phyloP scores from a whole-genome alignment of 2,888 invertebrate genomes.

The Torymus auratus region DNA sequence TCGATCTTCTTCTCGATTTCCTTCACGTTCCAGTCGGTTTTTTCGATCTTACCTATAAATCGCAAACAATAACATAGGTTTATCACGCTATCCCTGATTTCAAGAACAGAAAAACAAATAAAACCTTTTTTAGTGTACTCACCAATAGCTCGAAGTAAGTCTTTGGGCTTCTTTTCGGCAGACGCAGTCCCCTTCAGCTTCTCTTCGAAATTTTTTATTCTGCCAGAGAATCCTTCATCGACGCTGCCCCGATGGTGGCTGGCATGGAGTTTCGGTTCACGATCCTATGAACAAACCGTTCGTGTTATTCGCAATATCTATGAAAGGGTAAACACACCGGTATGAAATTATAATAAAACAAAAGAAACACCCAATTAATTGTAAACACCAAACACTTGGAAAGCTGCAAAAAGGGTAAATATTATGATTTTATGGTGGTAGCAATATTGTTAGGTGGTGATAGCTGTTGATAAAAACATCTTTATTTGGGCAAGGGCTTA shows the following conservation, averaged over 20 bases:
- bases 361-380: conserved; percentile 35
- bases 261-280: conserved; percentile 75
- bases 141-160: conserved; percentile 89
- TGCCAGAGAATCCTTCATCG: conserved; percentile 81
- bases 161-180: conserved; percentile 88
- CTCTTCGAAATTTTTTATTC: conserved; percentile 87
- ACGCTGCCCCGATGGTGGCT: conserved; percentile 73
- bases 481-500: not conserved
- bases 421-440: conserved; percentile 21
- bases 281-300: conserved; percentile 70
- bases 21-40: conserved; percentile 93
- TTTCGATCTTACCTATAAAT: conserved; percentile 85
- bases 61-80: not conserved
- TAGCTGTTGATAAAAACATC: too few relatives aligned
- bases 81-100: not conserved
- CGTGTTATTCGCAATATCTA: not conserved
- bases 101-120: not conserved
- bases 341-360: not conserved
- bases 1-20: conserved; percentile 93
- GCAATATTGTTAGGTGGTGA: not conserved
- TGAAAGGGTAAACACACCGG: not conserved
- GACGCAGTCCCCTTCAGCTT: conserved; percentile 82
- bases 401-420: conserved; percentile 45
- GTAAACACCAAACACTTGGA: conserved; percentile 48
- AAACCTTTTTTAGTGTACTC: conserved; percentile 54